phyloP scores from a whole-genome alignment of 2,113 vertebrate genomes.

The Forbesichthys agassizii region DNA sequence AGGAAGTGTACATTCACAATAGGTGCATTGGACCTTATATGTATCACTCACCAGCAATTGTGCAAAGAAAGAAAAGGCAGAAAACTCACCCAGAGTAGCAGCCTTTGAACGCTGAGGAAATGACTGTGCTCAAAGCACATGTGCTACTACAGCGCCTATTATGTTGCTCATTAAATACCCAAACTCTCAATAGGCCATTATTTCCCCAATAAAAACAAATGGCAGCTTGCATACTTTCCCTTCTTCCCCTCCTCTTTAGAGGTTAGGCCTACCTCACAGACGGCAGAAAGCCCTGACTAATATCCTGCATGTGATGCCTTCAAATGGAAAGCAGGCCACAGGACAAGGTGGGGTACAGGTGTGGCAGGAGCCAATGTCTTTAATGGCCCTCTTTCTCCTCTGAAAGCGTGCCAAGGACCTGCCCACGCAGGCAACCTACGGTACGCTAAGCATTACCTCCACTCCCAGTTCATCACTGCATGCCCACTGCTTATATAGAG shows the following conservation, averaged over 20 bases:
- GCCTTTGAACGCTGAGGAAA: slow-evolving; percentile 77
- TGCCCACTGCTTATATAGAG: slow-evolving; percentile 66
- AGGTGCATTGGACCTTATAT: slow-evolving; percentile 43
- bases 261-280: slow-evolving; percentile 72
- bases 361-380: slow-evolving; percentile 75
- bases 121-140: slow-evolving; percentile 76
- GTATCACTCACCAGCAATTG: slow-evolving; percentile 43
- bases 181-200: slow-evolving; percentile 82
- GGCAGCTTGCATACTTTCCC: slow-evolving; percentile 71
- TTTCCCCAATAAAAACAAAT: slow-evolving; percentile 80
- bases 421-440: slow-evolving; percentile 53
- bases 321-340: slow-evolving; percentile 78
- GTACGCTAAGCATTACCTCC: slow-evolving; percentile 46
- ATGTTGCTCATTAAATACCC: slow-evolving; percentile 81
- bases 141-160: slow-evolving; percentile 80
- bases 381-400: slow-evolving; percentile 72
- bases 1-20: slow-evolving; percentile 10
- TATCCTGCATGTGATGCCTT: slow-evolving; percentile 79
- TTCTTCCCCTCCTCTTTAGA: slow-evolving; percentile 61
- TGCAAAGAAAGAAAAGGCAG: slow-evolving; percentile 70
- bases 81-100: slow-evolving; percentile 61
- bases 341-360: slow-evolving; percentile 74
- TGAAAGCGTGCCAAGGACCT: slow-evolving; percentile 77
- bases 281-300: slow-evolving; percentile 76
- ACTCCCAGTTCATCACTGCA: slow-evolving; percentile 45